Percentiles rank a stretch among this genome's conserved stretches.
phyloP scores from a whole-genome alignment of 2,888 invertebrate species.

The Limnephilus marmoratus region DNA sequence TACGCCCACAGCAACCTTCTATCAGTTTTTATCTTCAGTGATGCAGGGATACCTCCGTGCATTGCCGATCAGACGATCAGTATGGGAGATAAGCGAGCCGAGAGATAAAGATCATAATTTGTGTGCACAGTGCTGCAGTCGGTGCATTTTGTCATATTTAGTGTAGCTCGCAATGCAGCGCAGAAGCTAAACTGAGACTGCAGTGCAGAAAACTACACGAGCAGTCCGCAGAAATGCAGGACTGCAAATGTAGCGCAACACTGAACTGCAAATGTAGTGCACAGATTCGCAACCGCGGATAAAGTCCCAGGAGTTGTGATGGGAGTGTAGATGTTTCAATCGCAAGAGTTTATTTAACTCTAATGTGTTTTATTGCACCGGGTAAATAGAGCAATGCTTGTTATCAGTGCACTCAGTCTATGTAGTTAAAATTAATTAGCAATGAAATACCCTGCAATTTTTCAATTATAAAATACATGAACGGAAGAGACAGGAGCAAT shows the following conservation, averaged over 20 bases:
- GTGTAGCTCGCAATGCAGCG: conserved; percentile 43
- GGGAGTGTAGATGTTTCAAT: conserved; percentile 37
- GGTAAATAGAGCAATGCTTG: background rate
- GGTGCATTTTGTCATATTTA: conserved; percentile 64
- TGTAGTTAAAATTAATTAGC: background rate
- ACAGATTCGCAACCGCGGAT: background rate
- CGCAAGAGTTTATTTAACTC: conserved; percentile 4
- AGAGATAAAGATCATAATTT: conserved; percentile 63
- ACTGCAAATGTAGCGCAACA: background rate
- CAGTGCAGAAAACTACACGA: background rate
- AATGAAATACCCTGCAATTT: background rate
- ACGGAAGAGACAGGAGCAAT: background rate
- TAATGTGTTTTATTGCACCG: background rate
- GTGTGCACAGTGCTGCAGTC: conserved; percentile 52
- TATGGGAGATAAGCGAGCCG: conserved; percentile 46
- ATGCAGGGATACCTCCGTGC: background rate
- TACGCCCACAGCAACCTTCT: background rate
- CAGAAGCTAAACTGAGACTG: background rate
- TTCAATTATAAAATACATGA: background rate
- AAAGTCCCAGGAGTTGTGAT: conserved; percentile 9
- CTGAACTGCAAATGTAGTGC: background rate
- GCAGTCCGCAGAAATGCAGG: background rate
- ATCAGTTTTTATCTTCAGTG: background rate
- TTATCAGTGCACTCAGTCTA: background rate
- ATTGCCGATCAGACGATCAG: conserved; percentile 22